Conservation (phyloP, 1,140 invertebrate genomes). For the Bombus breviceps region DNA sequence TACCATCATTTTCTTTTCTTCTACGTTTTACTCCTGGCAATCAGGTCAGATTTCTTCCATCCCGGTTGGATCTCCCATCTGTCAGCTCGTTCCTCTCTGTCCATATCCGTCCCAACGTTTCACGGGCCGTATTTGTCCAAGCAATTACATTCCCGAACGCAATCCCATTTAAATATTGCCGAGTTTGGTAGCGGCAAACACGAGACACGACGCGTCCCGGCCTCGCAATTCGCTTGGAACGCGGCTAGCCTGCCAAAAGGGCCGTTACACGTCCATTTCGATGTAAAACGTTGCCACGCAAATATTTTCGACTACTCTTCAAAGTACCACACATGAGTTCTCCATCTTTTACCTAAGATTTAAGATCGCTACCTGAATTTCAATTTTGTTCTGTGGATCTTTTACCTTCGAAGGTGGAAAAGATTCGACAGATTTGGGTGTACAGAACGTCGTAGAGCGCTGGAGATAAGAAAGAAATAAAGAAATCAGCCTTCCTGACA, state of each 20-base stretch:
- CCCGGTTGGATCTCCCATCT: constrained; percentile 27
- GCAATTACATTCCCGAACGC: constrained; percentile 78
- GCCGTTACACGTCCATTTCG: constrained; percentile 41
- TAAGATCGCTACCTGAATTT: background rate
- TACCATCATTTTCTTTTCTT: constrained; percentile 10
- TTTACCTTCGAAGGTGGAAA: background rate
- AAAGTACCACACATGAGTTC: background rate
- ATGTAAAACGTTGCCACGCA: constrained; percentile 27
- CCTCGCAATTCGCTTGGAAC: constrained; percentile 41
- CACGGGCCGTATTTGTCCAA: constrained; percentile 67
- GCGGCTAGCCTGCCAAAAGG: constrained; percentile 12
- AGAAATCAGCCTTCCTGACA: too few species aligned
- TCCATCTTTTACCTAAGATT: background rate
- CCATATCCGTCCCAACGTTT: constrained; percentile 42
- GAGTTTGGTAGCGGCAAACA: constrained; percentile 74
- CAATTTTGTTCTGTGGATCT: background rate
- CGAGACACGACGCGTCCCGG: constrained; percentile 35
- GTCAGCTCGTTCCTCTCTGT: constrained; percentile 26
- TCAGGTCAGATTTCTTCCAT: background rate
- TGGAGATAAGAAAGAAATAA: too few species aligned
- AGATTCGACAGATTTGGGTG: too few species aligned
- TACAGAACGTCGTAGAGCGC: too few species aligned
- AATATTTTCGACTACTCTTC: constrained; percentile 1
- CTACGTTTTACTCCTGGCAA: background rate
- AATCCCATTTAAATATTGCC: constrained; percentile 80